A percentile compares a stretch with the other conserved stretches of the same genome.
Conservation (phyloP, 2,797 vertebrate genomes). For the Betta splendens region DNA sequence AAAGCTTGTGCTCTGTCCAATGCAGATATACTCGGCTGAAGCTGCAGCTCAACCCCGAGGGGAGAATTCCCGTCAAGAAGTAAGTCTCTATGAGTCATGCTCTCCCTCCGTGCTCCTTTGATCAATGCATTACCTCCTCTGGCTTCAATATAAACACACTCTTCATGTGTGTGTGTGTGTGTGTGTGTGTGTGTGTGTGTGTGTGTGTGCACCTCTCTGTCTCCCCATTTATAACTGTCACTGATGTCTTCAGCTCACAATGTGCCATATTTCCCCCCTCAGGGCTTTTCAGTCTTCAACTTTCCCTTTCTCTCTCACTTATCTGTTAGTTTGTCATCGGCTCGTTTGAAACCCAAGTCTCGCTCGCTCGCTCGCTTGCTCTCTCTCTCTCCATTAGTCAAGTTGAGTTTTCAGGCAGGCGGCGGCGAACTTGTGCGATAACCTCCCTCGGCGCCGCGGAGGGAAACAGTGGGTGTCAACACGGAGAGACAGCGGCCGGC, state of each 20-base stretch:
- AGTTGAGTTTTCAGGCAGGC: slow-evolving; percentile 47
- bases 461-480: slow-evolving; percentile 65
- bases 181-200: slow-evolving; percentile 7
- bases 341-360: slow-evolving; percentile 28
- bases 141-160: slow-evolving; percentile 2
- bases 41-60: slow-evolving; percentile 94
- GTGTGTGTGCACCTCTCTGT: too few species aligned
- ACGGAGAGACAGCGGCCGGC: slow-evolving; percentile 53
- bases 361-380: slow-evolving; percentile 9
- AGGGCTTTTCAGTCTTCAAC: not conserved
- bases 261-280: not conserved
- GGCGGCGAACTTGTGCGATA: slow-evolving; percentile 57
- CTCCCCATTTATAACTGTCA: slow-evolving; percentile 4
- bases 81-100: slow-evolving; percentile 80
- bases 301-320: slow-evolving; percentile 6
- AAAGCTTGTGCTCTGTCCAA: slow-evolving; percentile 52
- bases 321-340: slow-evolving; percentile 31
- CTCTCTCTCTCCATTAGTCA: slow-evolving; percentile 49
- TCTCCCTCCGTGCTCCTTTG: slow-evolving; percentile 40
- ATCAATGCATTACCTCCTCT: slow-evolving; percentile 31
- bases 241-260: slow-evolving; percentile 5
- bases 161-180: not conserved
- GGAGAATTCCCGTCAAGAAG: slow-evolving; percentile 96
- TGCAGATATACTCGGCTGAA: slow-evolving; percentile 89
- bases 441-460: slow-evolving; percentile 56